Base-by-base conservation (phyloP, 2,113 vertebrate species). In the Lates calcarifer region DNA sequence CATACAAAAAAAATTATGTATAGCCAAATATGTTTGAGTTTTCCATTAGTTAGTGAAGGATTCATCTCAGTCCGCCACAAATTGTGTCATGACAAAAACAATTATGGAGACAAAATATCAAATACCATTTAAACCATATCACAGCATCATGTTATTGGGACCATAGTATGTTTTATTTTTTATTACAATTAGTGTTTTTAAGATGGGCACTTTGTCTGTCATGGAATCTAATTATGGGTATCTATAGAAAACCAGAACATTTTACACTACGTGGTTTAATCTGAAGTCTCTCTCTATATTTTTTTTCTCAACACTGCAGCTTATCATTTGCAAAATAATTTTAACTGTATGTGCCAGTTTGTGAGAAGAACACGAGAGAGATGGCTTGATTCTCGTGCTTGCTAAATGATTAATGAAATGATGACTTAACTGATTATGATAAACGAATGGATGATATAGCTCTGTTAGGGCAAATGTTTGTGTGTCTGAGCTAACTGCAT, bases 401-500 rank as follows among this genome's bases (percentile, higher is more conserved):
- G 43, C 28, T 39, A 49, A 37, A 58, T 43, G 24, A 65, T 29
- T 29, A 45, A 5, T 82, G 39, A 49, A 37, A 58, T 43, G 24
- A 65, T 29, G 37, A 45, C 6, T 82, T 33, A 41, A 66, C 51
- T 62, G 0, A 65, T 45, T 15, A 6, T 33, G 29, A 45, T 41
- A 13, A 37, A 47, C 66, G 29, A 41, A 66, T 67, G 6, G 26
- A 35, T 39, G 20, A 47, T n/a, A 41, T 3, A n/a, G 31, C 20
- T 3, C 18, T 60, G 60, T 67, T 68, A 28, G 22, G 17, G 39
- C 6, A 49, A 73, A 78, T 51, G 26, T 83, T 43, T 74, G 47
- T 74, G 47, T 57, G 4, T 71, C 56, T 45, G 35, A 65, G 53
- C 72, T 66, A 66, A 57, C 47, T 72, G 62, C 47, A 71, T 56